Evolutionary conservation across 2,888 invertebrate genomes (phyloP).

Genomic region (Apotomis capreana): DNA sequence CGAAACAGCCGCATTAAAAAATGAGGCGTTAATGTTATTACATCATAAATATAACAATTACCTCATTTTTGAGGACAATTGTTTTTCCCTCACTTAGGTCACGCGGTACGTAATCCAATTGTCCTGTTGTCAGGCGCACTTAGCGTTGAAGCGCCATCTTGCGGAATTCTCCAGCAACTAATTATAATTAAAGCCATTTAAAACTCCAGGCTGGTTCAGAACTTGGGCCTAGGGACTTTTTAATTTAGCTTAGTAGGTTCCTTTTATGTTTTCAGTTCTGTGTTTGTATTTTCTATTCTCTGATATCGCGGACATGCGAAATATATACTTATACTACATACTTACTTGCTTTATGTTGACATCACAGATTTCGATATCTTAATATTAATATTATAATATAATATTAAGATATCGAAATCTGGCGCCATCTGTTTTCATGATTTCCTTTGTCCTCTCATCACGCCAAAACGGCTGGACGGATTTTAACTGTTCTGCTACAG

Average conservation of each 20-base stretch:
- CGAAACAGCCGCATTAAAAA: background rate
- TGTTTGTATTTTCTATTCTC: too few relatives aligned
- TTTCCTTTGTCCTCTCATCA: too few relatives aligned
- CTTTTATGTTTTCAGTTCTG: too few relatives aligned
- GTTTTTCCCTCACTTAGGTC: constrained; percentile 1
- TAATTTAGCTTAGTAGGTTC: background rate
- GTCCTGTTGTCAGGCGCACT: constrained; percentile 28
- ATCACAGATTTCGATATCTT: too few relatives aligned
- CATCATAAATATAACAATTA: background rate
- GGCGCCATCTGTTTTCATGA: too few relatives aligned
- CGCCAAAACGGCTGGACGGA: too few relatives aligned
- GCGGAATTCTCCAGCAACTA: constrained; percentile 14
- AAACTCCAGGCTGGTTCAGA: background rate
- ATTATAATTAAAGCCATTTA: constrained; percentile 22
- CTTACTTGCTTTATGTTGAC: too few relatives aligned
- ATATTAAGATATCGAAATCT: too few relatives aligned
- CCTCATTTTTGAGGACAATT: constrained; percentile 2
- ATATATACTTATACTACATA: too few relatives aligned
- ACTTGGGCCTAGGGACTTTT: constrained; percentile 10
- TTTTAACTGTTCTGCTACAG: too few relatives aligned
- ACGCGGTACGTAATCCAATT: constrained; percentile 36
- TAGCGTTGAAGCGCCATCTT: constrained; percentile 10
- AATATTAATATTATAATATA: too few relatives aligned
- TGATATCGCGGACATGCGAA: too few relatives aligned
- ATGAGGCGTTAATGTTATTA: background rate